Evolutionary conservation across 2,113 vertebrate species (phyloP), one percentile per base, ranked within the genome.

Genomic region (Eulacestoma nigropectus): DNA sequence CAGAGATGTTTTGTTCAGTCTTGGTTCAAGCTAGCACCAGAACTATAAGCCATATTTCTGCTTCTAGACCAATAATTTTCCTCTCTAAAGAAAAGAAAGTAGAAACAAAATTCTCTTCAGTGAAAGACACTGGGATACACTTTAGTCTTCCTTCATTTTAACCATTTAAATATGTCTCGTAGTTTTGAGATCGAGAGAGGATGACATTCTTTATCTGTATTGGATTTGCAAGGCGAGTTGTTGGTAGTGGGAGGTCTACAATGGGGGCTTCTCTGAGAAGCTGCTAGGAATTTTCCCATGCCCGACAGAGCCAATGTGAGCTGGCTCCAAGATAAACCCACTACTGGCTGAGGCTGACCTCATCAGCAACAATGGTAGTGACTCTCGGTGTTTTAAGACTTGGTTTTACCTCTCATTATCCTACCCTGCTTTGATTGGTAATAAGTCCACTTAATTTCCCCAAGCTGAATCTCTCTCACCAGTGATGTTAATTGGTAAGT

Each of bases 361-460:
- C 47, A 37, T 73, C 22, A 63, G 22, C 0, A 1, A 21, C 4
- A 4, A 26, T 25, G 30, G 16, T 5, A 47, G n/a, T 4, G 3
- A n/a, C 14, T 78, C 49, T 37, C 50, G 12, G 17, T 55, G 52
- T 23, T 77, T 59, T 39, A n/a, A 77, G 52, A 30, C 53, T 73
- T 79, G 5, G 2, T 10, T 87, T 91, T 41, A 37, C 30, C 30
- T 63, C 33, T 63, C 14, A 23, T 52, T 63, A 42, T 29, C 25
- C 23, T 41, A 12, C n/a, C 19, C 8, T 68, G 22, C 25, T 53
- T 62, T 79, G 18, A 63, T 6, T 63, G 10, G 13, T 15, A 47
- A 37, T 12, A 68, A 41, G 68, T 79, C 55, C 29, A 42, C 12
- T 33, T 41, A 33, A 47, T 79, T 74, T 74, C 22, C 57, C 26